Percentiles rank a stretch among this genome's conserved stretches.
phyloP scores from a whole-genome alignment of 2,113 vertebrate species.

The Channa argus region DNA sequence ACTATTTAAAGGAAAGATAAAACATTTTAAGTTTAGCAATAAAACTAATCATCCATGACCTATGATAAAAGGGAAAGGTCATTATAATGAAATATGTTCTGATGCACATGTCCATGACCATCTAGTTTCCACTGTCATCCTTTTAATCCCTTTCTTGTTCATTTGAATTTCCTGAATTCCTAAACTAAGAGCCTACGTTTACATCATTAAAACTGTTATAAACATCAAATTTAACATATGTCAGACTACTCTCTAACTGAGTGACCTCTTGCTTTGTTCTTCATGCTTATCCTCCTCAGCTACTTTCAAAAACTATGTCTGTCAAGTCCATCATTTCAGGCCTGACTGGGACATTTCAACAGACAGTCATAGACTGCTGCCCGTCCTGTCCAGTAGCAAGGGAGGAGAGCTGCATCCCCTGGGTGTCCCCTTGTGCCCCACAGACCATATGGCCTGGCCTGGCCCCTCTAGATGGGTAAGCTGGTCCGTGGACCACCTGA shows the following conservation, averaged over 20 bases:
- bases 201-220: not conserved
- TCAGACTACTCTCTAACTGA: conserved; percentile 16
- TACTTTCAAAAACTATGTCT: conserved; percentile 45
- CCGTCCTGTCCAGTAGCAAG: conserved; percentile 58
- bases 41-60: no score
- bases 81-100: no score
- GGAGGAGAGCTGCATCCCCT: conserved; percentile 65
- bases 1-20: no score
- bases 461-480: conserved; percentile 68
- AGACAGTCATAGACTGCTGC: conserved; percentile 47
- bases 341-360: conserved; percentile 46
- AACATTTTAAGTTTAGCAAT: no score
- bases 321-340: conserved; percentile 52
- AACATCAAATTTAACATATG: not conserved
- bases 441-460: conserved; percentile 82
- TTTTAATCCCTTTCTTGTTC: no score
- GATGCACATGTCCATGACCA: no score
- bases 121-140: no score
- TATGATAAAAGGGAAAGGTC: no score
- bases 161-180: not conserved
- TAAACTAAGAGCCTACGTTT: not conserved
- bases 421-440: conserved; percentile 70
- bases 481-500: conserved; percentile 79
- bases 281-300: not conserved
- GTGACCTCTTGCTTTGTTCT: not conserved